Evolutionary conservation across 2,888 invertebrate species (phyloP), one percentile per base, ranked within the genome.

Genomic region (Plebejus anna): DNA sequence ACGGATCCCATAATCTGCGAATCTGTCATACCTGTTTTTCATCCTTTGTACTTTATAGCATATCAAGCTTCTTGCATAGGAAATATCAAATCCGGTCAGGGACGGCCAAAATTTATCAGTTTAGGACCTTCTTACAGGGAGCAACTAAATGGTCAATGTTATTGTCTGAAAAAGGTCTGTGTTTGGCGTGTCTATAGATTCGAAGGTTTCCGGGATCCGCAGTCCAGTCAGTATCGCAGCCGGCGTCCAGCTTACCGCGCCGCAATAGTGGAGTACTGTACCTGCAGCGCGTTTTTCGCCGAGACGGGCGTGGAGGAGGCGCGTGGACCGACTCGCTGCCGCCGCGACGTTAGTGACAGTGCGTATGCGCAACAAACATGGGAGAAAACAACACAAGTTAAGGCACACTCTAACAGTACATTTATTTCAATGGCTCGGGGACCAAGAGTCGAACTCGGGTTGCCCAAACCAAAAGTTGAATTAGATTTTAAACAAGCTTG

Each of bases 211-310:
- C 16, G 55, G 73, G 32, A 73, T 73, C 22, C 73, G 32, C 6
- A 51, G 32, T 73, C 32, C 47, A 55, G 13, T 28, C 13, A 72
- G 13, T 72, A 72, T 72, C 13, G 11, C 16, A 73, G 51, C 28
- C 73, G 73, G 72, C 36, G 28, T 47, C 2, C 51, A 32, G 84
- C 85, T 86, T 94, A 94, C 90, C 94, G 91, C 85, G 91, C 92
- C 80, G 91, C 92, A 84, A 92, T 91, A 79, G 90, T 90, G 81
- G 91, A 85, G 87, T 94, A 95, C 88, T 90, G 95, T 95, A 96
- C 95, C 95, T 96, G 95, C 78, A 95, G 92, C 80, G 95, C 95
- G 86, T 95, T 94, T 92, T 95, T 95, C 82, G 95, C 94, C 81
- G 95, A 94, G 82, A 95, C 89, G 81, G 95, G 95, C 81, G 95